phyloP scores from a whole-genome alignment of 1,140 invertebrate genomes.

The Apis cerana region DNA sequence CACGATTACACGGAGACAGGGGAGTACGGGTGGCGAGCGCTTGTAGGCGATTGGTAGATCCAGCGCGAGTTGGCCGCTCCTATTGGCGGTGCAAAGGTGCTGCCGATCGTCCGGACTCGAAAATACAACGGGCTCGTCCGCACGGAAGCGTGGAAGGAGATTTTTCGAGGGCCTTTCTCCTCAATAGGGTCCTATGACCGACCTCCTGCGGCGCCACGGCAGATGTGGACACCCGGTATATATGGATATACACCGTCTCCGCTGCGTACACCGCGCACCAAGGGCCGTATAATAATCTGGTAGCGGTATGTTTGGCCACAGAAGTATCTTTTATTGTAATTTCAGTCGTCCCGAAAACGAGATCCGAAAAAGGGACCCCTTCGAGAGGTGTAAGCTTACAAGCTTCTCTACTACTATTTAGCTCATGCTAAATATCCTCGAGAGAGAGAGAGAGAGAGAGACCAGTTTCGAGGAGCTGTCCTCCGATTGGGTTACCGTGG shows the following conservation, averaged over 20 bases:
- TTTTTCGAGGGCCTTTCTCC: constrained; percentile 63
- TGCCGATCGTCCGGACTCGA: constrained; percentile 36
- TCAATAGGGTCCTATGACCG: constrained; percentile 58
- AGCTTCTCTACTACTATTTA: constrained; percentile 41
- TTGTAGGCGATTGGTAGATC: constrained; percentile 46
- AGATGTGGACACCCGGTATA: constrained; percentile 76
- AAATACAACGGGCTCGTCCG: constrained; percentile 55
- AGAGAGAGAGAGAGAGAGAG: background rate
- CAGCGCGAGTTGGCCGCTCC: constrained; percentile 10
- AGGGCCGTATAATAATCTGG: constrained; percentile 65
- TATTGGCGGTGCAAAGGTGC: constrained; percentile 46
- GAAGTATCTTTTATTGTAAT: constrained; percentile 78
- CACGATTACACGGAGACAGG: constrained; percentile 65
- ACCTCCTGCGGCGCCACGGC: constrained; percentile 75
- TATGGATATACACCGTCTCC: constrained; percentile 40
- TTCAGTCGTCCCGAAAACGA: constrained; percentile 14
- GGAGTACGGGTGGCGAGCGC: constrained; percentile 30
- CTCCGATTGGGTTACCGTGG: no score
- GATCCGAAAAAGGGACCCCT: constrained; percentile 53
- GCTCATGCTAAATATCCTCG: constrained; percentile 2
- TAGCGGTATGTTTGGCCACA: constrained; percentile 77
- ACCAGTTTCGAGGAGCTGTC: no score
- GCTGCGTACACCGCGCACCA: constrained; percentile 44
- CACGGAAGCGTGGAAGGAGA: constrained; percentile 62
- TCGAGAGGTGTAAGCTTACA: constrained; percentile 71